phyloP scores from a whole-genome alignment of 2,113 vertebrate species.

The Tylochromis polylepis region DNA sequence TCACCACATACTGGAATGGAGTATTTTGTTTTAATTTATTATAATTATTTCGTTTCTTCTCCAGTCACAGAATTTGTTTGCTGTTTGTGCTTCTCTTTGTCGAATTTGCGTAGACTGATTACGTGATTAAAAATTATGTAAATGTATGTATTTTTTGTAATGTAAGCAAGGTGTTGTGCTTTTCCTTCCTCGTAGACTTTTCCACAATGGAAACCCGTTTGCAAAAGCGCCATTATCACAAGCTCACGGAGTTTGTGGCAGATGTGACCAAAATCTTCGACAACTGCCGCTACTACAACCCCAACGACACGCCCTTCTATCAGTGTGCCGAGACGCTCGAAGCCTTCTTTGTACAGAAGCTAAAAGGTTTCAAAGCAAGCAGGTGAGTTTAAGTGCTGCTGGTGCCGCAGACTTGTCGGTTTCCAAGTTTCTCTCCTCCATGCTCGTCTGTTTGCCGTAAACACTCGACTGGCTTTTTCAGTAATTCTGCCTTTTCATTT shows the following conservation, averaged over 20 bases:
- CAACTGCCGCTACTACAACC: slow-evolving; percentile 99
- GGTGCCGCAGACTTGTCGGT: neutral
- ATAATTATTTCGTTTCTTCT: neutral
- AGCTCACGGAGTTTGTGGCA: slow-evolving; percentile 97
- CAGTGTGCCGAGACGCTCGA: slow-evolving; percentile 97
- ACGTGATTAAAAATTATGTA: neutral
- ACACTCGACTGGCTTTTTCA: neutral
- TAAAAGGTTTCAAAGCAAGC: slow-evolving; percentile 99
- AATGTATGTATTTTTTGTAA: neutral
- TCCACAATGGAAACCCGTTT: slow-evolving; percentile 94
- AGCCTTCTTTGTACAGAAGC: slow-evolving; percentile 98
- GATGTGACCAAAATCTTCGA: slow-evolving; percentile 99
- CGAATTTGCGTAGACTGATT: neutral
- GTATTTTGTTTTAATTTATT: neutral
- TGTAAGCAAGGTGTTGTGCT: neutral
- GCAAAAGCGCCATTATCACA: slow-evolving; percentile 93
- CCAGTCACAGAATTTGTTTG: neutral
- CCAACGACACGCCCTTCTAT: slow-evolving; percentile 96
- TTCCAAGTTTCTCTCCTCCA: neutral
- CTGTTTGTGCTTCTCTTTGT: neutral
- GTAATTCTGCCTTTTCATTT: neutral
- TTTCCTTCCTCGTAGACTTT: slow-evolving; percentile 76
- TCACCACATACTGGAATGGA: neutral
- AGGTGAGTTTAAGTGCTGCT: slow-evolving; percentile 75
- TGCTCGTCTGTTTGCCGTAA: neutral